These are phyloP conservation scores for Akabosia matsudoensis DNA, from an alignment of 1,140 invertebrate genomes.

Conservation along the genomic window DNA sequence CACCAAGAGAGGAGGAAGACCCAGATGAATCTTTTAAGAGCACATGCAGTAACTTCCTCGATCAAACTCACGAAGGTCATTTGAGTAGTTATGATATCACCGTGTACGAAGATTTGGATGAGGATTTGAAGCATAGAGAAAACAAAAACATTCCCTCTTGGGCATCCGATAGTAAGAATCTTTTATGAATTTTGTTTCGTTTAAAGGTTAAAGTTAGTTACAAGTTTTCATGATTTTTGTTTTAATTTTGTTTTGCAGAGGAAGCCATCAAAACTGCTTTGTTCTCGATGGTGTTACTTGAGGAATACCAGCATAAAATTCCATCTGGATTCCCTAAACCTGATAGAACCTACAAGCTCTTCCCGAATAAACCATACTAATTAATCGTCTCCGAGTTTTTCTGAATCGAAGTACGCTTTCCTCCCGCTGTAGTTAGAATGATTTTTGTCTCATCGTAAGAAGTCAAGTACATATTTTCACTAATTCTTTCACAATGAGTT, in stretches of 20 bases:
- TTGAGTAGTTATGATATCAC: slow-evolving; percentile 33
- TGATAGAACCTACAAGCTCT: background rate
- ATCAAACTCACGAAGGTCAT: background rate
- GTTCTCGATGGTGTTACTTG: slow-evolving; percentile 1
- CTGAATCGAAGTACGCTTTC: too few relatives aligned
- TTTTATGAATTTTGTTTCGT: background rate
- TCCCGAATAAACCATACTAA: background rate
- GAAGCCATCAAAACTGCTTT: background rate
- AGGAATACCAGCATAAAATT: background rate
- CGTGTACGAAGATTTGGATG: slow-evolving; percentile 32
- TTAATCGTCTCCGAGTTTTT: too few relatives aligned
- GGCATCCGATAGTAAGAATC: slow-evolving; percentile 27
- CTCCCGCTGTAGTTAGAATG: too few relatives aligned
- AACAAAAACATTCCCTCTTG: slow-evolving; percentile 29
- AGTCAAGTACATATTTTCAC: too few relatives aligned
- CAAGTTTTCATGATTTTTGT: background rate
- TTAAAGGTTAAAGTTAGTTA: background rate
- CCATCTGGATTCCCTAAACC: background rate
- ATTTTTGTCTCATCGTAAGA: too few relatives aligned
- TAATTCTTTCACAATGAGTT: too few relatives aligned
- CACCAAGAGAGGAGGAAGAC: background rate
- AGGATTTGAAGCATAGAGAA: slow-evolving; percentile 31
- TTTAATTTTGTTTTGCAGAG: slow-evolving; percentile 5
- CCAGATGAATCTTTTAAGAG: slow-evolving; percentile 5
- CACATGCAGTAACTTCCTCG: background rate